These are phyloP conservation scores for Trilocha varians DNA, from an alignment of 2,888 invertebrate species.

Conservation along the genomic window DNA sequence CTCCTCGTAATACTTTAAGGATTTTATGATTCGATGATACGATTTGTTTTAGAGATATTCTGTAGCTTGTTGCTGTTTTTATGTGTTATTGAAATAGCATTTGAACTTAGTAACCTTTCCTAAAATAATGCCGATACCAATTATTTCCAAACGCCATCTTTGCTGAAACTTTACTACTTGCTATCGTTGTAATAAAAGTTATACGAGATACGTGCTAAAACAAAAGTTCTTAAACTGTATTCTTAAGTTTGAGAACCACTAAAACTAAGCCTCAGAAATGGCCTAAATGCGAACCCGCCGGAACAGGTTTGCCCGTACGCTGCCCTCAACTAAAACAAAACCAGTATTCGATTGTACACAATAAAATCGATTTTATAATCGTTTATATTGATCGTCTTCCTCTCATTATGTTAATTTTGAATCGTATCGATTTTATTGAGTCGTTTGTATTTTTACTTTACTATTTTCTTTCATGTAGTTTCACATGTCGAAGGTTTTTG, in stretches of 20 bases:
- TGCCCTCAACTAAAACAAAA: conserved; percentile 10
- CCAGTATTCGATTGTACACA: background rate
- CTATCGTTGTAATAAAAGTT: background rate
- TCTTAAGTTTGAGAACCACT: background rate
- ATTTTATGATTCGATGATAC: background rate
- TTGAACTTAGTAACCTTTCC: too few species aligned
- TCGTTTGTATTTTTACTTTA: background rate
- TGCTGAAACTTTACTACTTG: too few species aligned
- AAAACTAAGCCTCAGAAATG: conserved; percentile 10
- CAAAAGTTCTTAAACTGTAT: background rate
- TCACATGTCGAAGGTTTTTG: background rate
- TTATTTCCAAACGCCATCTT: too few species aligned
- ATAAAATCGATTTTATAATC: conserved; percentile 1
- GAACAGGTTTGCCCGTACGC: conserved; percentile 16
- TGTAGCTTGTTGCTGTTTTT: too few species aligned
- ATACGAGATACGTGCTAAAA: background rate
- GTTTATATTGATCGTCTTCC: background rate
- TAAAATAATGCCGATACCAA: too few species aligned
- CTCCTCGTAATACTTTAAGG: background rate
- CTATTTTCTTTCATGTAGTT: background rate
- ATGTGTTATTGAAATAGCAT: too few species aligned
- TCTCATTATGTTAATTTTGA: background rate
- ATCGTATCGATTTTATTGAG: background rate
- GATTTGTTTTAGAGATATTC: too few species aligned
- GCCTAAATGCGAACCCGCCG: background rate